These are phyloP conservation scores for Phrynosoma blainvillii DNA, from an alignment of 2,113 vertebrate genomes.

Conservation along the genomic window DNA sequence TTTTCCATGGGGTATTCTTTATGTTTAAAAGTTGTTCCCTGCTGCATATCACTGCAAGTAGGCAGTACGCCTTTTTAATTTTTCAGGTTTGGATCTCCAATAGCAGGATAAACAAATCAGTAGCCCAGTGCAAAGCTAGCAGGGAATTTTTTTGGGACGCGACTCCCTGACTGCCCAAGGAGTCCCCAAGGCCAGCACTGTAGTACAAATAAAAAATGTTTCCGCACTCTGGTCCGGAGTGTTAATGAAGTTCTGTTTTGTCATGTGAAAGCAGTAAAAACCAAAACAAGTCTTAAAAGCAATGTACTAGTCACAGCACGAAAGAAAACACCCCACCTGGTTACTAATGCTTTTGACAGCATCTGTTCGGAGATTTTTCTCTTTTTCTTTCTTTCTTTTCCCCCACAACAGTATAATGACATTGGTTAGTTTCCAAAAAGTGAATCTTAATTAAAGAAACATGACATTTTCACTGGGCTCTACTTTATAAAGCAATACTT, in stretches of 20 bases:
- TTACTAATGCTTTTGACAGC: constrained; percentile 26
- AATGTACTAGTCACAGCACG: constrained; percentile 26
- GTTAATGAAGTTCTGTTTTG: neutral
- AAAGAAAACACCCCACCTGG: constrained; percentile 55
- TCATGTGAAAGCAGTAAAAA: neutral
- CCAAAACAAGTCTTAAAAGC: constrained; percentile 39
- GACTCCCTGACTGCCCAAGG: too few relatives aligned
- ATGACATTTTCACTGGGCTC: neutral
- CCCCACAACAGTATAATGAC: neutral
- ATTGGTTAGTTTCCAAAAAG: constrained; percentile 14
- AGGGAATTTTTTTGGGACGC: neutral
- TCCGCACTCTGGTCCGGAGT: neutral
- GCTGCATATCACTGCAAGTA: neutral
- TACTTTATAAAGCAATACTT: constrained; percentile 2
- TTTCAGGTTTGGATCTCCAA: neutral
- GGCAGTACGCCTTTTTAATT: neutral
- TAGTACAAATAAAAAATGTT: too few relatives aligned
- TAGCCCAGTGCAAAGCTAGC: neutral
- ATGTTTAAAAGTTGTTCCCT: neutral
- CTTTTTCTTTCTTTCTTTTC: neutral
- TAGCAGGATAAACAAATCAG: neutral
- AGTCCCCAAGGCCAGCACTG: too few relatives aligned
- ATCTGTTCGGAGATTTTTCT: constrained; percentile 33
- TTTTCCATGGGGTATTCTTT: neutral
- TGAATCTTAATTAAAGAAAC: constrained; percentile 13